Conservation (phyloP, 2,888 invertebrate genomes). For the Calameuta idolon region DNA sequence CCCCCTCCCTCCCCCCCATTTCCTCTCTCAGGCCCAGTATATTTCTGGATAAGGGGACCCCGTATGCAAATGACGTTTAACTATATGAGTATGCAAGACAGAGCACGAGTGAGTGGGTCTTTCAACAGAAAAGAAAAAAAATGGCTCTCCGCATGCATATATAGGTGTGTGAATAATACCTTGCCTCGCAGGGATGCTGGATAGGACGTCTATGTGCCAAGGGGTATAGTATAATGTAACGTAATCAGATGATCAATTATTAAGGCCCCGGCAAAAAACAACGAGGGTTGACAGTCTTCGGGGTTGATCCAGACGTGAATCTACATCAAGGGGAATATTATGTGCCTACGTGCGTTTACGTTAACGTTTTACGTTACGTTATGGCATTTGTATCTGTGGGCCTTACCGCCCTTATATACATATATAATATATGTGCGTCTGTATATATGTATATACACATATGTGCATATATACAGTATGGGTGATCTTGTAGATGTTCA, state of each 20-base stretch:
- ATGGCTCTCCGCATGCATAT: slow-evolving; percentile 44
- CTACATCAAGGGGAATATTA: neutral
- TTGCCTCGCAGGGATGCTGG: slow-evolving; percentile 35
- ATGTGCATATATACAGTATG: neutral
- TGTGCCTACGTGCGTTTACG: neutral
- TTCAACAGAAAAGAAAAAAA: slow-evolving; percentile 42
- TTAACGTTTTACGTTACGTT: neutral
- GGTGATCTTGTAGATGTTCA: neutral
- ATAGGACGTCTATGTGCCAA: slow-evolving; percentile 27
- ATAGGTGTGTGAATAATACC: slow-evolving; percentile 58
- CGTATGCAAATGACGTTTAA: slow-evolving; percentile 62
- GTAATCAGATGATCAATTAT: slow-evolving; percentile 67
- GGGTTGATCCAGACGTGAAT: slow-evolving; percentile 12
- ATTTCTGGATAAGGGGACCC: slow-evolving; percentile 64
- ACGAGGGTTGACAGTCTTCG: slow-evolving; percentile 62
- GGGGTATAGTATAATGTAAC: slow-evolving; percentile 60
- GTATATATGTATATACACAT: too few species aligned
- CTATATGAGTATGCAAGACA: slow-evolving; percentile 16
- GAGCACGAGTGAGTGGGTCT: neutral
- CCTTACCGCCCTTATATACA: too few species aligned
- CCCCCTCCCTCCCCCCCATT: too few species aligned
- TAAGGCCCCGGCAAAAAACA: slow-evolving; percentile 63
- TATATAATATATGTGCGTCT: too few species aligned
- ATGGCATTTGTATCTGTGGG: neutral
- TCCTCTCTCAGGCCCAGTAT: slow-evolving; percentile 48